phyloP scores from a whole-genome alignment of 2,113 vertebrate species.

The Sinocyclocheilus maitianheensis region DNA sequence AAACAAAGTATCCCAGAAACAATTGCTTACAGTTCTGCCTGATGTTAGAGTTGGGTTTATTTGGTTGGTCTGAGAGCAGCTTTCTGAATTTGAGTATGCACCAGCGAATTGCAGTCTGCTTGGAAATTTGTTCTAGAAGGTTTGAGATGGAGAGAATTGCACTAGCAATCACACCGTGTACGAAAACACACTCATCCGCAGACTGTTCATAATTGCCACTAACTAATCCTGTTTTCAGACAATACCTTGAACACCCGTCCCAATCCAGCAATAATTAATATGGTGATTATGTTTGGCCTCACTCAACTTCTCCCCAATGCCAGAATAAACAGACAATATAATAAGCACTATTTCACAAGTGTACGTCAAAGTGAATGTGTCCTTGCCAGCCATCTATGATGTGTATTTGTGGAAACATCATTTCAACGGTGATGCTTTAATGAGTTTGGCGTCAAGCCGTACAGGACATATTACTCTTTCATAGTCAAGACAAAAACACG shows the following conservation, averaged over 20 bases:
- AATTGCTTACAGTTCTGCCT: background rate
- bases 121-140: background rate
- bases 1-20: background rate
- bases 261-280: constrained; percentile 2
- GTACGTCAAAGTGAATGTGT: constrained; percentile 14
- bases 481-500: constrained; percentile 12
- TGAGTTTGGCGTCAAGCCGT: constrained; percentile 4
- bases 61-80: background rate
- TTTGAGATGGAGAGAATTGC: background rate
- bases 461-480: constrained; percentile 23
- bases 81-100: background rate
- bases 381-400: constrained; percentile 26
- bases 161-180: background rate
- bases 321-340: constrained; percentile 36
- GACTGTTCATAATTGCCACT: background rate
- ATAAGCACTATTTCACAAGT: constrained; percentile 10
- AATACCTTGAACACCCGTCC: background rate
- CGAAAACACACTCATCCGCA: background rate
- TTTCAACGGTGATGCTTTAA: constrained; percentile 22
- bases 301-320: constrained; percentile 4
- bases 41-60: background rate
- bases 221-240: constrained; percentile 5
- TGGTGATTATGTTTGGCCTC: constrained; percentile 18
- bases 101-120: background rate
- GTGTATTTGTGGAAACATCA: constrained; percentile 23